Base-by-base conservation (phyloP, 2,888 invertebrate species). In the Patella depressa region DNA sequence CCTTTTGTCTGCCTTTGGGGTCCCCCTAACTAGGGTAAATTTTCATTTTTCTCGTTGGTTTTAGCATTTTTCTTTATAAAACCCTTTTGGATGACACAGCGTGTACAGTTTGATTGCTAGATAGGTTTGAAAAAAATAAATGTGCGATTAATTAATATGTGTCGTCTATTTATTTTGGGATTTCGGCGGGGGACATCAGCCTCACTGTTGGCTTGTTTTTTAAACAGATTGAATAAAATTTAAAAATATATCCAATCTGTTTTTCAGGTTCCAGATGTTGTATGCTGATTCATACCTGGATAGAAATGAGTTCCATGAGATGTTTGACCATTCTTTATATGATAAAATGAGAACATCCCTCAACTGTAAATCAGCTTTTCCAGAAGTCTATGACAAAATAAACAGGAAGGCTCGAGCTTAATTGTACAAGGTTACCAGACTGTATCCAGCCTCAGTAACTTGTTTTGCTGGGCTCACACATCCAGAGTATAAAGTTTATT, bases 211-310 rank as follows among this genome's bases (percentile, higher is more conserved):
- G 24, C 24, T 24, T 24, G 24, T 24, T 24, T 24, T 24, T 24
- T 24, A 9, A 45, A 45, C 7, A 45, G 45, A 45, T 45, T 17
- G 59, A 19, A 59, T 19, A 19, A 19, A 17, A 59, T 59, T 2
- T n/a, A 17, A n/a, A 59, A 11, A 19, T 9, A 11, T 59, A 57
- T 57, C n/a, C n/a, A 57, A 17, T 15, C 15, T 57, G n/a, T 19
- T 53, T 57, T 78, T 15, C 87, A 94, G 94, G 14, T 96, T 95
- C 91, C 96, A 96, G 92, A 96, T 96, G 96, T 91, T 96, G 57
- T 96, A 96, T 90, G 96, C 96, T 0, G 96, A 96, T 88, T 95
- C 95, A 0, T 96, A 94, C 91, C 94, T 95, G 85, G 95, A 94
- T 0, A 90, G 92, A 34, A 94, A 94, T 12, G 96, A 96, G 91